Percentiles rank a stretch among this genome's conserved stretches.
Conservation (phyloP, 2,888 invertebrate genomes). For the Harmothoe impar region DNA sequence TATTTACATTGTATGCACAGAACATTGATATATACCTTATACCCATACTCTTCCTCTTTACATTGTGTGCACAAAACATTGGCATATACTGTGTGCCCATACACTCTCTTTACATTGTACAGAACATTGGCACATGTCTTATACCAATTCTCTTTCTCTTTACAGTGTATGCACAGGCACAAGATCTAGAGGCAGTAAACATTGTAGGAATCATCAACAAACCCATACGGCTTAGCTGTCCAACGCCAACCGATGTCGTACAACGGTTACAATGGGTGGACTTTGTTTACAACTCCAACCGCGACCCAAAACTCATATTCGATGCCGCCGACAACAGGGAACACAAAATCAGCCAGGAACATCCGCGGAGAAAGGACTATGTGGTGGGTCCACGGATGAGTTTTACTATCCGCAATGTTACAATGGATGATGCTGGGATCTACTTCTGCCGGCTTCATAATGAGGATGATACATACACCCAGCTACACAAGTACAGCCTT, state of each 20-base stretch:
- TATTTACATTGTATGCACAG: too few species aligned
- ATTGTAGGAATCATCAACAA: constrained; percentile 19
- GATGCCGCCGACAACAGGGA: not conserved
- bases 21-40: too few species aligned
- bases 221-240: not conserved
- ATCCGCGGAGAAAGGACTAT: constrained; percentile 13
- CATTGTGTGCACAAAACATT: too few species aligned
- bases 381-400: not conserved
- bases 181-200: not conserved
- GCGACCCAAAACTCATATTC: constrained; percentile 49
- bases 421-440: not conserved
- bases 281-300: constrained; percentile 55
- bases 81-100: too few species aligned
- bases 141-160: too few species aligned
- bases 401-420: not conserved
- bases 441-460: constrained; percentile 48
- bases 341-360: not conserved
- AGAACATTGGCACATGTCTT: too few species aligned
- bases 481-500: not conserved
- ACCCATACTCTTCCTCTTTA: too few species aligned
- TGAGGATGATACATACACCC: constrained; percentile 25
- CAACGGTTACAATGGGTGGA: constrained; percentile 18
- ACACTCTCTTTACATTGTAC: too few species aligned
- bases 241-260: not conserved
- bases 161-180: too few species aligned